Base-by-base conservation (phyloP, 2,888 invertebrate genomes). In the Norana najaformis region DNA sequence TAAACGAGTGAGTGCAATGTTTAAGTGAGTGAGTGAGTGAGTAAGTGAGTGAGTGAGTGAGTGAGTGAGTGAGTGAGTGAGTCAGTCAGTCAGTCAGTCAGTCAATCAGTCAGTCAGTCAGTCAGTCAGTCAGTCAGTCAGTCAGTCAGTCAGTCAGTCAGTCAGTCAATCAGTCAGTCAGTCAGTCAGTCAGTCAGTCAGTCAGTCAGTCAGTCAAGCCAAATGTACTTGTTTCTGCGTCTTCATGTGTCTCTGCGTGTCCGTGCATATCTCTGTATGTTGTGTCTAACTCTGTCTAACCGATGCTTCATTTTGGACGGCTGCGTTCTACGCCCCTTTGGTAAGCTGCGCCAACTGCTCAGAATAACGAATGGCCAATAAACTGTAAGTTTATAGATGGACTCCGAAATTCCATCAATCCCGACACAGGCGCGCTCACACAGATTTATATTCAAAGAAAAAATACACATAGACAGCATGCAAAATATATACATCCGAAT, bases 61-160 rank as follows among this genome's bases (percentile, higher is more conserved):
- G 14, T 14, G 41, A 3, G 41, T 2, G 41, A 5, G 41, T 3
- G 18, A 41, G 13, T 41, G 13, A 41, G 18, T 11, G 18, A 41
- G 18, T 11, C 3, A 41, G 18, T 2, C 3, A 41, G 16, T 41
- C 2, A 41, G 41, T 41, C 16, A 41, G 41, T n/a, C n/a, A n/a
- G n/a, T n/a, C n/a, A n/a, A n/a, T n/a, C 90, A 90, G 90, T 90
- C 90, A 90, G 89, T 82, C 69, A 82, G 69, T 89, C 89, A 89
- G 89, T 89, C 89, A 89, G 89, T 82, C 89, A 89, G 89, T 82
- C 89, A 89, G 89, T 82, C 89, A 89, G 82, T 82, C 89, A 89
- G 89, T 82, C 89, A 89, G 89, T 38, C 90, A 90, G 90, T 90
- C 90, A 89, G 89, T 82, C 88, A 88, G 39, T 20, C 88, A 88